Conservation (phyloP, 2,797 vertebrate species). For the Paguma larvata region DNA sequence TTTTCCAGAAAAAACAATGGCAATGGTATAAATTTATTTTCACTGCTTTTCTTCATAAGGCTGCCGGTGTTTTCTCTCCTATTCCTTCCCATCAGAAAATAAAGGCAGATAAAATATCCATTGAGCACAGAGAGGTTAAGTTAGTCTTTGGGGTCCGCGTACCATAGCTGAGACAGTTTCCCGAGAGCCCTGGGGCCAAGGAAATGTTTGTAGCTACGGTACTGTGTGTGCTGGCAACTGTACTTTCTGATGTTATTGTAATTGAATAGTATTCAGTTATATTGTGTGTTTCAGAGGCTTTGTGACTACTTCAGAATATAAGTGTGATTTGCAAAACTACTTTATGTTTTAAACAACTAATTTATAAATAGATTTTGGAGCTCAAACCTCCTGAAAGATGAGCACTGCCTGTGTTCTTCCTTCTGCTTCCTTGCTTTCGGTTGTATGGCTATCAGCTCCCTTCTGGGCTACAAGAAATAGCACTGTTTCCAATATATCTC, state of each 20-base stretch:
- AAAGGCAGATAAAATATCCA: background rate
- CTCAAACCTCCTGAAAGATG: background rate
- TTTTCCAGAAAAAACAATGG: background rate
- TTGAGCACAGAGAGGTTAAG: background rate
- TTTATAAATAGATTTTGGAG: background rate
- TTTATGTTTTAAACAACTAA: background rate
- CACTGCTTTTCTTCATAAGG: background rate
- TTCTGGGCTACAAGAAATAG: background rate
- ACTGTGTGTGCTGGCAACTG: background rate
- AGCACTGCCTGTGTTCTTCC: background rate
- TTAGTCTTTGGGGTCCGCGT: background rate
- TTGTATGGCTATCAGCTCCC: background rate
- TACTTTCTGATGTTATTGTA: background rate
- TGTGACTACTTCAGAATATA: conserved; percentile 9
- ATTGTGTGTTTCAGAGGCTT: background rate
- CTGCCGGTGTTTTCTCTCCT: background rate
- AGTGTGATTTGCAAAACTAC: conserved; percentile 15
- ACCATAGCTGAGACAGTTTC: background rate
- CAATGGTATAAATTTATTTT: background rate
- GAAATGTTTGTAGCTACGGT: conserved; percentile 22
- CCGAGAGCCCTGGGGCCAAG: background rate
- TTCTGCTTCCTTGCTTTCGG: background rate
- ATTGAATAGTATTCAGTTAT: background rate
- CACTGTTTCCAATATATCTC: background rate
- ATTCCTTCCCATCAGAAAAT: background rate